Conservation (phyloP, 2,888 invertebrate species). For the Lottia scabra region DNA sequence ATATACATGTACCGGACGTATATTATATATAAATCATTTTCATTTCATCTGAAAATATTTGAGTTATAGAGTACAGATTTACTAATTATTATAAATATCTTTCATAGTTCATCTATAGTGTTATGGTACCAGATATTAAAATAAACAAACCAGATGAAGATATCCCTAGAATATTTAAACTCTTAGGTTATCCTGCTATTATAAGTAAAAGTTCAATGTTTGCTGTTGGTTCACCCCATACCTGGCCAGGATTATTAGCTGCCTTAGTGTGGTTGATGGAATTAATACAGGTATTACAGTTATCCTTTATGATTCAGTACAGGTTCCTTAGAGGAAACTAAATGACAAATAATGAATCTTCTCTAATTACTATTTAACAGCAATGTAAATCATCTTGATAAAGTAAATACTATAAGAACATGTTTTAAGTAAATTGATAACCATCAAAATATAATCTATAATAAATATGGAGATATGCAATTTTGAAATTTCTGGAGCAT, state of each 20-base stretch:
- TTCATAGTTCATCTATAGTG: conserved; percentile 57
- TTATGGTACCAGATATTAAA: conserved; percentile 50
- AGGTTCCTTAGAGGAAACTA: background rate
- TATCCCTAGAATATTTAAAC: conserved; percentile 57
- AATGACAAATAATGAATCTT: no score
- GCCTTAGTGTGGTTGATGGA: conserved; percentile 60
- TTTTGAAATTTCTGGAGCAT: no score
- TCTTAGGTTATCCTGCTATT: conserved; percentile 59
- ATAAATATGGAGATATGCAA: no score
- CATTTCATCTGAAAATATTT: no score
- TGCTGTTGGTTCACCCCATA: conserved; percentile 62
- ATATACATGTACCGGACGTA: no score
- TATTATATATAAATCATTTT: background rate
- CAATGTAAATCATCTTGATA: background rate
- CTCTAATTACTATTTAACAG: no score
- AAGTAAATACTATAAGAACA: no score
- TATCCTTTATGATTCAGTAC: background rate
- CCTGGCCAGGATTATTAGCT: conserved; percentile 62
- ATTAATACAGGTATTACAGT: conserved; percentile 21
- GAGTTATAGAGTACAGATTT: background rate
- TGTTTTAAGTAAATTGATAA: no score
- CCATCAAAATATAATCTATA: no score
- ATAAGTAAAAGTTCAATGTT: conserved; percentile 61
- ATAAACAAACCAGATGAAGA: conserved; percentile 60
- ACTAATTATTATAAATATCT: conserved; percentile 1